Conservation (phyloP, 2,113 vertebrate species). For the Columba livia region DNA sequence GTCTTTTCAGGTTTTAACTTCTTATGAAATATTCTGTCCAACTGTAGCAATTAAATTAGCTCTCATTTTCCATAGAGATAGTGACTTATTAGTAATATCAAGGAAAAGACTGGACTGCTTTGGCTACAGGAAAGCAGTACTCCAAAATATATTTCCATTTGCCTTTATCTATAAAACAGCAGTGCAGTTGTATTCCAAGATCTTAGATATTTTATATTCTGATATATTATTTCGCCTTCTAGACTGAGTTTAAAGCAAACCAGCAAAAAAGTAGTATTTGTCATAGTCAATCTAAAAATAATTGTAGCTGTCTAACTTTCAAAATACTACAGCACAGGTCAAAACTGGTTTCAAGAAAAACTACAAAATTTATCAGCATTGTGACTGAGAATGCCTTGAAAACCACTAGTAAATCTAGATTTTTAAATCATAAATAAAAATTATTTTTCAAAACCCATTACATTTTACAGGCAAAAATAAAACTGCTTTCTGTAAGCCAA, state of each 20-base stretch:
- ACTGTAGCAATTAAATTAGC: background rate
- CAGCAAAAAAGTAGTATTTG: background rate
- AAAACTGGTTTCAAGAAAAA: background rate
- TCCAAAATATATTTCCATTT: background rate
- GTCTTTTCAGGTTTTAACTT: background rate
- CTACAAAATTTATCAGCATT: background rate
- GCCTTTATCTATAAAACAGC: background rate
- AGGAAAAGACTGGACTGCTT: background rate
- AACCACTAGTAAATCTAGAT: background rate
- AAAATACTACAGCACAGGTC: background rate
- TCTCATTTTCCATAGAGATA: background rate
- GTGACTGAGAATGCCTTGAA: background rate
- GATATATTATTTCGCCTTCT: background rate
- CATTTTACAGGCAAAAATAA: constrained; percentile 9
- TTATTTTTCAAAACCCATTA: background rate
- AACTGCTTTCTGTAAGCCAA: background rate
- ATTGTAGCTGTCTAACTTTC: background rate
- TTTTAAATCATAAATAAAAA: background rate
- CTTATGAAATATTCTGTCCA: background rate
- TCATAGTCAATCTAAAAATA: background rate
- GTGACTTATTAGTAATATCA: background rate
- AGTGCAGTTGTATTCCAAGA: background rate
- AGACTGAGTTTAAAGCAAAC: background rate
- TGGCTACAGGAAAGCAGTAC: background rate
- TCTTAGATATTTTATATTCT: background rate